Percentiles rank a stretch among this genome's conserved stretches.
phyloP scores from a whole-genome alignment of 2,797 vertebrate species.

The Rhinophrynus dorsalis region DNA sequence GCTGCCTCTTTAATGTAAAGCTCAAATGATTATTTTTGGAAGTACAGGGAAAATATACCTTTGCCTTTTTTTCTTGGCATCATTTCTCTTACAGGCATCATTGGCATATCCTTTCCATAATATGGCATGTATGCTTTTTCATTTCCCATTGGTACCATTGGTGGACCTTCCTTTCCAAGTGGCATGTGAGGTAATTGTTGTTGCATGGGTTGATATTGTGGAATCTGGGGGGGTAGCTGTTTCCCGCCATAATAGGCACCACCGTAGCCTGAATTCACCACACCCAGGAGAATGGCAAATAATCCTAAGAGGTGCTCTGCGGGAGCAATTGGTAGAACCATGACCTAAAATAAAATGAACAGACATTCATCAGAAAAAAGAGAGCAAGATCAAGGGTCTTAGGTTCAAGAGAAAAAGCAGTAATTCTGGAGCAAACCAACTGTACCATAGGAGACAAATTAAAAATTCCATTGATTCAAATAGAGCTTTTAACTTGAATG shows the following conservation, averaged over 20 bases:
- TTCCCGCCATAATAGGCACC: slow-evolving; percentile 90
- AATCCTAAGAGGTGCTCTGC: slow-evolving; percentile 66
- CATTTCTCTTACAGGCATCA: slow-evolving; percentile 81
- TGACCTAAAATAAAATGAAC: slow-evolving; percentile 57
- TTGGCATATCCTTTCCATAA: slow-evolving; percentile 85
- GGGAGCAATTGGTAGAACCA: slow-evolving; percentile 65
- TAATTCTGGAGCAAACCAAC: no score
- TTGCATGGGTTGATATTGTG: slow-evolving; percentile 80
- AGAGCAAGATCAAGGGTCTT: no score
- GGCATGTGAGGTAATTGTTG: slow-evolving; percentile 88
- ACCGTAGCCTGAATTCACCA: slow-evolving; percentile 67
- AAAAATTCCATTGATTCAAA: no score
- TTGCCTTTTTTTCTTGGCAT: slow-evolving; percentile 78
- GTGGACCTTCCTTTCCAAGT: slow-evolving; percentile 80
- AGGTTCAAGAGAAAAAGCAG: not conserved
- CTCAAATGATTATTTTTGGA: no score
- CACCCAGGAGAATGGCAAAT: slow-evolving; percentile 65
- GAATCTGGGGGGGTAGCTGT: slow-evolving; percentile 73
- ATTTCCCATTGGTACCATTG: slow-evolving; percentile 83
- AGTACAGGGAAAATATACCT: no score
- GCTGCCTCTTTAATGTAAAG: no score
- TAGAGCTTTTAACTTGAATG: no score
- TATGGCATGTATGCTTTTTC: slow-evolving; percentile 88
- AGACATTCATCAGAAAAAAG: not conserved
- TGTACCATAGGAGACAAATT: no score